Conservation (phyloP, 2,113 vertebrate species). For the Laterallus jamaicensis region DNA sequence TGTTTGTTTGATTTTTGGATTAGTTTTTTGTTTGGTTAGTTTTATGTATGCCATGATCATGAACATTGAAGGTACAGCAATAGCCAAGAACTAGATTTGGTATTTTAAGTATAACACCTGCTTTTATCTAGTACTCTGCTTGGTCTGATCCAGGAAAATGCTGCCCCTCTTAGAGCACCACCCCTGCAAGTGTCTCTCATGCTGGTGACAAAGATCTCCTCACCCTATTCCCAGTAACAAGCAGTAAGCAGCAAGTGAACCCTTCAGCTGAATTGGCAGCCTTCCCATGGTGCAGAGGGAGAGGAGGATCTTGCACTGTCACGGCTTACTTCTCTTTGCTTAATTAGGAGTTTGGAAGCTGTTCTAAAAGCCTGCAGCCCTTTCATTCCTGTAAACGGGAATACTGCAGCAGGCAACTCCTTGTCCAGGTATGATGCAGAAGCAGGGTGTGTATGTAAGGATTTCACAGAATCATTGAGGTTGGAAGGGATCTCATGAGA, state of each 20-base stretch:
- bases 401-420: neutral
- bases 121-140: neutral
- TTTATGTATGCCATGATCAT: neutral
- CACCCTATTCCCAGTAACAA: neutral
- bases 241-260: neutral
- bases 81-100: neutral
- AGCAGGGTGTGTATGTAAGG: neutral
- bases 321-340: neutral
- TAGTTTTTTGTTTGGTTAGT: too few relatives aligned
- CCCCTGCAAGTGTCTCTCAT: neutral
- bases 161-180: neutral
- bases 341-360: neutral
- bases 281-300: neutral
- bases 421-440: neutral
- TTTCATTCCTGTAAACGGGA: neutral
- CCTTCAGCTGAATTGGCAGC: neutral
- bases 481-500: neutral
- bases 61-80: neutral
- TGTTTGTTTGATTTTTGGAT: neutral
- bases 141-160: neutral
- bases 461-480: neutral
- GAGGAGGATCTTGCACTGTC: neutral
- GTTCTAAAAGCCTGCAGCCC: neutral
- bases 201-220: neutral
- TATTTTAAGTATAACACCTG: neutral